Evolutionary conservation across 2,113 vertebrate species (phyloP).

Genomic region (Xenotilapia leptura): DNA sequence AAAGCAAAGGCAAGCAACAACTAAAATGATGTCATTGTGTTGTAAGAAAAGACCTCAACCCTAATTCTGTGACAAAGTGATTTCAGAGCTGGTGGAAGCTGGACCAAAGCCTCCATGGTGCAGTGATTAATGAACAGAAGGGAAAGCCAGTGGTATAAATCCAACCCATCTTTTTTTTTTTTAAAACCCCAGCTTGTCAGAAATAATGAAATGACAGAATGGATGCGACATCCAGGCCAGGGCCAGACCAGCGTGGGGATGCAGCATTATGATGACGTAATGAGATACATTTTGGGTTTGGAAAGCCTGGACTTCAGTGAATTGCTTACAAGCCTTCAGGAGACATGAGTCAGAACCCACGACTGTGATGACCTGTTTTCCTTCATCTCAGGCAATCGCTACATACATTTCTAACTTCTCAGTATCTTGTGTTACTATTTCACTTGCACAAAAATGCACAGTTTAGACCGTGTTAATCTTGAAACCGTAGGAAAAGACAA

Average conservation of each 20-base stretch:
- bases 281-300: not conserved
- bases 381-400: not conserved
- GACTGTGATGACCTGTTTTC: constrained; percentile 22
- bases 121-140: not conserved
- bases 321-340: constrained; percentile 35
- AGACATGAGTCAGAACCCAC: constrained; percentile 36
- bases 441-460: not conserved
- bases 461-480: not conserved
- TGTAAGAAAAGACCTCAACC: not conserved
- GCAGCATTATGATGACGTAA: not conserved
- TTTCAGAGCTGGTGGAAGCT: not conserved
- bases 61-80: not conserved
- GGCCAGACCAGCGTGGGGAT: not conserved
- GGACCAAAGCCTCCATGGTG: not conserved
- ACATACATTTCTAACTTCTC: not conserved
- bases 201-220: constrained; percentile 11
- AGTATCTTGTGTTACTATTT: not conserved
- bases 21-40: not conserved
- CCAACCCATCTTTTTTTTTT: not conserved
- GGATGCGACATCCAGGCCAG: not conserved
- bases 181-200: not conserved
- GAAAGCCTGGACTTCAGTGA: constrained; percentile 18
- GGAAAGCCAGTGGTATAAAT: not conserved
- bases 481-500: not conserved
- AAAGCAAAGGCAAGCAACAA: not conserved